These are phyloP conservation scores for Adelges cooleyi DNA, from an alignment of 1,140 invertebrate genomes.

Conservation along the genomic window DNA sequence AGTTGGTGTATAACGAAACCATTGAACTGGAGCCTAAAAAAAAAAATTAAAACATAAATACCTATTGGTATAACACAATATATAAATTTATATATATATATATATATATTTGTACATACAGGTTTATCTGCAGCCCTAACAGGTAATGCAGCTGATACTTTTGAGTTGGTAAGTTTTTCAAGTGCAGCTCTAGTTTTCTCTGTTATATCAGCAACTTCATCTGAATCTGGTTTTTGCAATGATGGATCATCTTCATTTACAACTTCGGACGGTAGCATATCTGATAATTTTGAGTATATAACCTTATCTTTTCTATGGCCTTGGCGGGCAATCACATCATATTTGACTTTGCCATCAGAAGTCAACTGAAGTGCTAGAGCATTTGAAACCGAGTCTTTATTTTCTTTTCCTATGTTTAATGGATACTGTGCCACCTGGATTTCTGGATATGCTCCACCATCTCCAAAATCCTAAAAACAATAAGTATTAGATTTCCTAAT, in stretches of 20 bases:
- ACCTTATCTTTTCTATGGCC: conserved; percentile 94
- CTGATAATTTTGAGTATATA: conserved; percentile 89
- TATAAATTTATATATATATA: conserved; percentile 8
- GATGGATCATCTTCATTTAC: conserved; percentile 80
- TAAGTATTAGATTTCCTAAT: no score
- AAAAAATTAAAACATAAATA: conserved; percentile 5
- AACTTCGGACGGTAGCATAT: conserved; percentile 87
- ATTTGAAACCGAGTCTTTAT: conserved; percentile 68
- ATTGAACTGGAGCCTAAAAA: conserved; percentile 71
- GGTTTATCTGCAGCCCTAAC: conserved; percentile 80
- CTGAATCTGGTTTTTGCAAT: conserved; percentile 72
- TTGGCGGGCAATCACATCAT: conserved; percentile 88
- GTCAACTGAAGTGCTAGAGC: conserved; percentile 89
- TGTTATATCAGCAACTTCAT: conserved; percentile 74
- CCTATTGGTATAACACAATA: no score
- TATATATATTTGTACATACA: conserved; percentile 34
- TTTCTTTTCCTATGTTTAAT: conserved; percentile 66
- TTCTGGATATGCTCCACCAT: conserved; percentile 98
- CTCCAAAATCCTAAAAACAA: conserved; percentile 58
- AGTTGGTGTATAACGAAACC: conserved; percentile 93
- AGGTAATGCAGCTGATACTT: conserved; percentile 87
- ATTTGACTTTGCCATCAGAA: conserved; percentile 89
- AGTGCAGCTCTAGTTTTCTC: conserved; percentile 72
- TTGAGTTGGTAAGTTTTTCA: conserved; percentile 76
- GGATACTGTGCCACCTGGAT: conserved; percentile 96